Percentiles rank a stretch among this genome's conserved stretches.
phyloP scores from a whole-genome alignment of 2,797 vertebrate species.

The Cygnus olor region DNA sequence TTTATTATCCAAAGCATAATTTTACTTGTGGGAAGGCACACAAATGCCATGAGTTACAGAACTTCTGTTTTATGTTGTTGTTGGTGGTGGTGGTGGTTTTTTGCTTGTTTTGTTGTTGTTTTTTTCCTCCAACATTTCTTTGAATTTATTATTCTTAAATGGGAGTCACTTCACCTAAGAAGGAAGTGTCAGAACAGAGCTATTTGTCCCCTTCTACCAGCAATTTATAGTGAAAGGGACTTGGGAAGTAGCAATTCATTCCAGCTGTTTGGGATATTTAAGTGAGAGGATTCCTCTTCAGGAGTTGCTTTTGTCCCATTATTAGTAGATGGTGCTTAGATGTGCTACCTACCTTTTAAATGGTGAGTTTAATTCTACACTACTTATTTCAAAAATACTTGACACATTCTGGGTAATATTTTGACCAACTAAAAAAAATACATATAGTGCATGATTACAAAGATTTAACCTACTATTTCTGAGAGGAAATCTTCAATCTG shows the following conservation, averaged over 20 bases:
- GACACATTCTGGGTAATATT: not conserved
- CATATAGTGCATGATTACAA: not conserved
- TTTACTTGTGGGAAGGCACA: slow-evolving; percentile 22
- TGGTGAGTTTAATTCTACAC: not conserved
- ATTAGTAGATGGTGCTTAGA: not conserved
- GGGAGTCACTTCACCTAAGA: not conserved
- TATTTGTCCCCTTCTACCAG: not conserved
- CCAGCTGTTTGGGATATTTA: not conserved
- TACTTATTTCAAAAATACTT: not conserved
- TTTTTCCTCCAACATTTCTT: not conserved
- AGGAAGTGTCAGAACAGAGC: not conserved
- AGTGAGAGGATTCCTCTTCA: not conserved
- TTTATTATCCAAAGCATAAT: not conserved
- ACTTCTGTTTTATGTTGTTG: not conserved
- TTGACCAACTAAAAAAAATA: not conserved
- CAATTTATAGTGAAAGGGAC: not conserved
- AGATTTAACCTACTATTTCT: not conserved
- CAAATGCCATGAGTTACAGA: not conserved
- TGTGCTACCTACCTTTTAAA: not conserved
- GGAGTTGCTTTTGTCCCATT: not conserved
- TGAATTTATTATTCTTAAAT: not conserved
- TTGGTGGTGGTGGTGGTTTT: not conserved
- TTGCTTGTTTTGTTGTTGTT: not conserved
- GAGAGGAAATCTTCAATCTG: not conserved
- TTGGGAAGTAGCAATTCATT: not conserved